Conservation (phyloP, 2,113 vertebrate genomes). For the Danionella cerebrum region DNA sequence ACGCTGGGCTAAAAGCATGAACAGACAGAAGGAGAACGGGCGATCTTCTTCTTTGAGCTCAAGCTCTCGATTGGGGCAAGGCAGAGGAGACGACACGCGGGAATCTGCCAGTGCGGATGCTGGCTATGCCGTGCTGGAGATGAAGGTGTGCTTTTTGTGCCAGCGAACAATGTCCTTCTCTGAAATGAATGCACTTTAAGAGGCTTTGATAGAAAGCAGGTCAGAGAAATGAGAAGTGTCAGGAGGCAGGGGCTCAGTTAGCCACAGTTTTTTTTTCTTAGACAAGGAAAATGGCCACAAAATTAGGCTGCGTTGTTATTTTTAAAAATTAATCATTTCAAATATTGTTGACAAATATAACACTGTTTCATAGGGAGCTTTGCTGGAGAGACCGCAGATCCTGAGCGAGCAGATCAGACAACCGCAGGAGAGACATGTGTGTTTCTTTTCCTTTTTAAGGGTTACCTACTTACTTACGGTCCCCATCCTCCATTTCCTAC, state of each 20-base stretch:
- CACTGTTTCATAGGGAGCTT: conserved; percentile 70
- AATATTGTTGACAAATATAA: too few species aligned
- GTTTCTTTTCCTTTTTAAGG: not conserved
- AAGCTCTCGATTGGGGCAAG: conserved; percentile 43
- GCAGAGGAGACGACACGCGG: conserved; percentile 66
- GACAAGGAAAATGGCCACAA: too few species aligned
- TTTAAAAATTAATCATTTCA: too few species aligned
- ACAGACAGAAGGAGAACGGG: conserved; percentile 84
- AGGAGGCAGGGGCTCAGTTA: too few species aligned
- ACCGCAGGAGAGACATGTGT: conserved; percentile 67
- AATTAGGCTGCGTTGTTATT: too few species aligned
- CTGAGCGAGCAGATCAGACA: conserved; percentile 74
- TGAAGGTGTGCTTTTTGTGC: conserved; percentile 64
- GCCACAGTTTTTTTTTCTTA: too few species aligned
- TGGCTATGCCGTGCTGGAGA: conserved; percentile 83
- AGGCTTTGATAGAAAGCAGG: too few species aligned
- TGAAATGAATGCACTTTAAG: too few species aligned
- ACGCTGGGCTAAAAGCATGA: conserved; percentile 84
- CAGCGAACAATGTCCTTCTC: not conserved
- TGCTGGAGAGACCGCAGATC: conserved; percentile 74
- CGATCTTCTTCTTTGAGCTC: conserved; percentile 55
- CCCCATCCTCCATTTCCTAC: too few species aligned
- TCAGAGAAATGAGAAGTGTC: too few species aligned
- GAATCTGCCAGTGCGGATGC: conserved; percentile 84
- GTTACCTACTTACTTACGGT: too few species aligned